Conservation (phyloP, 2,888 invertebrate genomes). For the Rhamnusium bicolor region DNA sequence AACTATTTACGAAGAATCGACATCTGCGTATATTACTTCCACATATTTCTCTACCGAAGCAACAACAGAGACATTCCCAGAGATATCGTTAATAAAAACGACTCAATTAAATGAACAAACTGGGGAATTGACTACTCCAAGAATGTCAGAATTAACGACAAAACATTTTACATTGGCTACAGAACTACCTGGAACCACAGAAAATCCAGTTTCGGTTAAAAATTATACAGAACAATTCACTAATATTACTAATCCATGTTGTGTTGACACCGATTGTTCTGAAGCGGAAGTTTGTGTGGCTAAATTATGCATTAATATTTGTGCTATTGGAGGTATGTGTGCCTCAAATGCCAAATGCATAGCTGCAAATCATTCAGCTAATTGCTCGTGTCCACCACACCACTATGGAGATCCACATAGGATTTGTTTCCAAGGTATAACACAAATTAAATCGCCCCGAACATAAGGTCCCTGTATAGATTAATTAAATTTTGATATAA, state of each 20-base stretch:
- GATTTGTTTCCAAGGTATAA: constrained; percentile 78
- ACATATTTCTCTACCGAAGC: background rate
- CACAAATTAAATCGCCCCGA: constrained; percentile 34
- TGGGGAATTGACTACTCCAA: too few species aligned
- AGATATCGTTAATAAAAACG: too few species aligned
- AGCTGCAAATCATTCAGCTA: constrained; percentile 77
- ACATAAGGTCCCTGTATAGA: constrained; percentile 29
- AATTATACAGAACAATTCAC: constrained; percentile 69
- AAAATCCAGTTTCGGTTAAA: constrained; percentile 58
- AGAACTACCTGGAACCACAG: background rate
- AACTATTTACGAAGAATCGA: background rate
- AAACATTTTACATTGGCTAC: background rate
- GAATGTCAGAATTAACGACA: too few species aligned
- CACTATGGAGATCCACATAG: constrained; percentile 73
- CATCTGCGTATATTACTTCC: constrained; percentile 12
- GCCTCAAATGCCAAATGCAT: constrained; percentile 77
- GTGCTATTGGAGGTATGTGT: constrained; percentile 73
- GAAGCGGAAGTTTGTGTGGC: constrained; percentile 77
- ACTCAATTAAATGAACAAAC: too few species aligned
- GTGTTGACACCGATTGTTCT: constrained; percentile 77
- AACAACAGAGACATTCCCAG: background rate
- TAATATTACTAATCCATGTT: constrained; percentile 74
- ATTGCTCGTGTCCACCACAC: constrained; percentile 76
- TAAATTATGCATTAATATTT: constrained; percentile 79
- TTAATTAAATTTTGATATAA: constrained; percentile 21